Conservation (phyloP, 2,888 invertebrate genomes). For the Sminthurides aquaticus region DNA sequence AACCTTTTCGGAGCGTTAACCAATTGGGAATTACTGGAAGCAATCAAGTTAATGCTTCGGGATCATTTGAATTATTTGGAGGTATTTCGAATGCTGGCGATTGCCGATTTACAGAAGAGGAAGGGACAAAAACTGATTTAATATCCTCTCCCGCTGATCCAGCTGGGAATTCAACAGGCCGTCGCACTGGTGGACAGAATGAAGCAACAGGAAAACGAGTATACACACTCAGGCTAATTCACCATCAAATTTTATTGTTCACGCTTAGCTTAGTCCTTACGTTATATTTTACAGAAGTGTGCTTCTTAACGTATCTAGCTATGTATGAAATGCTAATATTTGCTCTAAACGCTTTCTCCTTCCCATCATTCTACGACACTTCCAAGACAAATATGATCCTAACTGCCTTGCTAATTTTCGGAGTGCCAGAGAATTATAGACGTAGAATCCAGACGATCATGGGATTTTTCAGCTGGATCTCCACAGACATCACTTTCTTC, state of each 20-base stretch:
- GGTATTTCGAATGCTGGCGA: too few species aligned
- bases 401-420: conserved; percentile 9
- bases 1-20: too few species aligned
- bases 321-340: conserved; percentile 11
- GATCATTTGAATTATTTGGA: too few species aligned
- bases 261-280: not conserved
- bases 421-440: conserved; percentile 10
- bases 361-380: conserved; percentile 10
- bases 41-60: too few species aligned
- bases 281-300: not conserved
- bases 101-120: too few species aligned
- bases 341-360: not conserved
- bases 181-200: too few species aligned
- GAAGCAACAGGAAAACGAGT: too few species aligned
- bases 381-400: conserved; percentile 5
- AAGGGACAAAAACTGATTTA: too few species aligned
- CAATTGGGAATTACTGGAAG: too few species aligned
- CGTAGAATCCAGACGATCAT: conserved; percentile 3
- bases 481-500: conserved; percentile 14
- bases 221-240: too few species aligned
- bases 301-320: conserved; percentile 13
- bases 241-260: not conserved
- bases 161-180: too few species aligned
- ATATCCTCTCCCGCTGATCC: too few species aligned
- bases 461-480: conserved; percentile 5